Conservation (phyloP, 2,888 invertebrate species). For the Mimas tiliae region DNA sequence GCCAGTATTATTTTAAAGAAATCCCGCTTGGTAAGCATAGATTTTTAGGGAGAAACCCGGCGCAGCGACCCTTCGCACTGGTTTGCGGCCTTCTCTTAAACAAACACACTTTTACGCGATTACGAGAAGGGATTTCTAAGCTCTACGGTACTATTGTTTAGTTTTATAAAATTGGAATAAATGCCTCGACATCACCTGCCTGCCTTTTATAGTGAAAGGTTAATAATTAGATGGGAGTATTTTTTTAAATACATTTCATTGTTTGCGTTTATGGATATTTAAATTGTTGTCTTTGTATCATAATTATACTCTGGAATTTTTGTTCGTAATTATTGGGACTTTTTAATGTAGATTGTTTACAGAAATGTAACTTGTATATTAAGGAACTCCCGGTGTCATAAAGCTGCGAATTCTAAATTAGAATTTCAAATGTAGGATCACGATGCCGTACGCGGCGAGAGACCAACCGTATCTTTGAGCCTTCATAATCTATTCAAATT, state of each 20-base stretch:
- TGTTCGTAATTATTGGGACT: neutral
- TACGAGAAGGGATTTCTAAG: neutral
- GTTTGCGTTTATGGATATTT: constrained; percentile 1
- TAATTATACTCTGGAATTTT: neutral
- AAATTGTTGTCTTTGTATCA: neutral
- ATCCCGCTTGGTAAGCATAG: constrained; percentile 10
- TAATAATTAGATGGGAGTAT: neutral
- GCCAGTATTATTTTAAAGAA: constrained; percentile 1
- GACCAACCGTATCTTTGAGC: no score
- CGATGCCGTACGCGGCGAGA: no score
- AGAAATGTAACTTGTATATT: neutral
- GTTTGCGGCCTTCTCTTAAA: constrained; percentile 1
- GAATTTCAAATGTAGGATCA: no score
- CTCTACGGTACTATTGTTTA: neutral
- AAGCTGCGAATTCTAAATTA: no score
- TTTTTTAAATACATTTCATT: constrained; percentile 14
- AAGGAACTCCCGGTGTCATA: neutral
- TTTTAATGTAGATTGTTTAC: neutral
- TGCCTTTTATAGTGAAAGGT: constrained; percentile 2
- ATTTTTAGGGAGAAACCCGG: neutral
- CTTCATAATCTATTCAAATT: no score
- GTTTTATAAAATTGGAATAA: neutral
- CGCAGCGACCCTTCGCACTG: neutral
- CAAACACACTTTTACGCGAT: constrained; percentile 5
- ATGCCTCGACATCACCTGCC: constrained; percentile 1